These are phyloP conservation scores for Drosophila prostipennis DNA, from an alignment of 2,888 invertebrate species.

Conservation along the genomic window DNA sequence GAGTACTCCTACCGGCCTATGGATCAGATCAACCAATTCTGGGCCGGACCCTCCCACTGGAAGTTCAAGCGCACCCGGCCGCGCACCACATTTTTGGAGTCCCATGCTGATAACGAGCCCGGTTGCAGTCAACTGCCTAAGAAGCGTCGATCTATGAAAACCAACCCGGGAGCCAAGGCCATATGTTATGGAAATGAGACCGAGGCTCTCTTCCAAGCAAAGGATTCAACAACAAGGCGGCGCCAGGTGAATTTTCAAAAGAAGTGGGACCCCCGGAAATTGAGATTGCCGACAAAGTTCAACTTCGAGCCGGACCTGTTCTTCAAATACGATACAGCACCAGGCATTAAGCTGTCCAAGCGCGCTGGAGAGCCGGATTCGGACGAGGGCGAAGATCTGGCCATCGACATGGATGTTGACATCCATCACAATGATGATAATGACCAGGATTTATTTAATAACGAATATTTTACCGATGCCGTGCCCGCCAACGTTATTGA, in stretches of 20 bases:
- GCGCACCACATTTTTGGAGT: slow-evolving; percentile 58
- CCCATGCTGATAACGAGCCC: too few relatives aligned
- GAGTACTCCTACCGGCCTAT: slow-evolving; percentile 90
- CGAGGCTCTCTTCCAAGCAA: slow-evolving; percentile 74
- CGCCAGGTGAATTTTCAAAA: slow-evolving; percentile 81
- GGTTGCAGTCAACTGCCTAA: neutral
- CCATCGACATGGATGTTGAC: slow-evolving; percentile 72
- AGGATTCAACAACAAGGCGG: slow-evolving; percentile 75
- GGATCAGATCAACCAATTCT: slow-evolving; percentile 85
- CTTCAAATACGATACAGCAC: slow-evolving; percentile 73
- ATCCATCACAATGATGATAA: slow-evolving; percentile 51
- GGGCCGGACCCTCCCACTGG: slow-evolving; percentile 95
- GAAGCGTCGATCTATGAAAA: neutral
- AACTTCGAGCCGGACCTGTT: slow-evolving; percentile 77
- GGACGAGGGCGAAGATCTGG: slow-evolving; percentile 86
- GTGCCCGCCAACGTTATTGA: slow-evolving; percentile 26
- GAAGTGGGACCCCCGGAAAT: slow-evolving; percentile 83
- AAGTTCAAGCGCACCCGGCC: slow-evolving; percentile 86
- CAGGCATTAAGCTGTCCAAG: slow-evolving; percentile 71
- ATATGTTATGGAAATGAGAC: slow-evolving; percentile 76
- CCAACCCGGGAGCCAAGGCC: slow-evolving; percentile 66
- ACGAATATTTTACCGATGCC: slow-evolving; percentile 54
- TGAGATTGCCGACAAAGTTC: slow-evolving; percentile 81
- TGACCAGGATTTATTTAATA: slow-evolving; percentile 69
- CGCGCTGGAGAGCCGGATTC: slow-evolving; percentile 58